Evolutionary conservation across 2,113 vertebrate genomes (phyloP).

Genomic region (Hydrolagus affinis): DNA sequence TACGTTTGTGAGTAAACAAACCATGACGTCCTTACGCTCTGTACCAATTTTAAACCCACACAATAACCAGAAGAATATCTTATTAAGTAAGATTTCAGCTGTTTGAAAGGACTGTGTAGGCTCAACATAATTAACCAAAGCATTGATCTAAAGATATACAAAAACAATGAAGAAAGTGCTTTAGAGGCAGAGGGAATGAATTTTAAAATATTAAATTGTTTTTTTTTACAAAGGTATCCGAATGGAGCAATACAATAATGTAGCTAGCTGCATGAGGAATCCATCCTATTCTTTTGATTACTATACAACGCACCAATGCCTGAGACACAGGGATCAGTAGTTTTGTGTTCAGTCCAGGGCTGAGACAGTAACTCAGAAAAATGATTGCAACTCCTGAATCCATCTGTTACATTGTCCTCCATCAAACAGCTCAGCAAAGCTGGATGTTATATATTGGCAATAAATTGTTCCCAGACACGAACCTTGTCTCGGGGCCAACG

Average conservation of each 20-base stretch:
- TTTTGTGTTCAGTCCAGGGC: not conserved
- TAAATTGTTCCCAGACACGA: slow-evolving; percentile 18
- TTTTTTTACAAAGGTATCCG: not conserved
- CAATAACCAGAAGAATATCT: no score
- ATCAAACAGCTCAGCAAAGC: not conserved
- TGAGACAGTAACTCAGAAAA: no score
- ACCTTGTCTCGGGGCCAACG: not conserved
- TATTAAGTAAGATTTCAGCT: no score
- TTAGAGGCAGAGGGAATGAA: not conserved
- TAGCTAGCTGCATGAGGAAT: not conserved
- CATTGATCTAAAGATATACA: not conserved
- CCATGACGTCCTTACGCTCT: no score
- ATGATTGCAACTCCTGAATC: not conserved
- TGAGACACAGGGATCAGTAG: not conserved
- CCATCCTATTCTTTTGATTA: not conserved
- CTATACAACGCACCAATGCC: not conserved
- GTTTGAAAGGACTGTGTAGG: no score
- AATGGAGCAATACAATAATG: not conserved
- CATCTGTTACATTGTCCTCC: slow-evolving; percentile 24
- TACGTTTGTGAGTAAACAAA: no score
- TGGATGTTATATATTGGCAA: not conserved
- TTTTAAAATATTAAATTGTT: not conserved
- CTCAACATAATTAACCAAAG: no score
- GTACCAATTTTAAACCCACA: no score
- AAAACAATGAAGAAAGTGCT: not conserved